Evolutionary conservation across 2,888 invertebrate genomes (phyloP), one percentile per base, ranked within the genome.

Genomic region (Trichopoda pennipes): DNA sequence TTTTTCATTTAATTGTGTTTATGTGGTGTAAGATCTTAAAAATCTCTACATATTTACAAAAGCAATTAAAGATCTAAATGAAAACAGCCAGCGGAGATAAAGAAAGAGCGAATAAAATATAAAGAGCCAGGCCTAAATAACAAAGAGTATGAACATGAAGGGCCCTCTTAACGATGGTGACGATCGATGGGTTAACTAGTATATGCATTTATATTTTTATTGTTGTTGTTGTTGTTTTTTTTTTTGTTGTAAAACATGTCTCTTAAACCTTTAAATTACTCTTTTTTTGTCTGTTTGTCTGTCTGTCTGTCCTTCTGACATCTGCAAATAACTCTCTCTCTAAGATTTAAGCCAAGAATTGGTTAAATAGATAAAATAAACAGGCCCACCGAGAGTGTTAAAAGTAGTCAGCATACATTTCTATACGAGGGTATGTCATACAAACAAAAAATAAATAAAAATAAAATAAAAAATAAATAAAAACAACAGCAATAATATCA

Each of bases 291-390:
- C n/a, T n/a, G n/a, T n/a, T n/a, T n/a, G n/a, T n/a, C n/a, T n/a
- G n/a, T n/a, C n/a, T 23, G 44, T 21, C 17, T 56, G 61, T 53
- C 17, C 47, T 44, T 53, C 42, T 61, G 38, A 12, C 28, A 28
- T 28, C 28, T 28, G 28, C 28, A 28, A 53, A 44, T 6, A 42
- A 23, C 16, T 12, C 74, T 64, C 61, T 44, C 61, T 44, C 66
- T 44, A 38, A 14, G 32, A 55, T 12, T 38, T 17, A 53, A 42
- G 12, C 32, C 56, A 72, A 49, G 56, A 79, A 68, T 78, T 82
- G 63, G 51, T 77, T 77, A 68, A 73, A 77, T 64, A 81, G 77
- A 81, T 74, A 77, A 38, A 77, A 69, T 69, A 81, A 58, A 77
- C 73, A 69, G 44, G 68, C 73, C 66, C 60, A 72, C 70, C 53